Evolutionary conservation across 2,888 invertebrate genomes (phyloP).

Genomic region (Embidobia sp.): DNA sequence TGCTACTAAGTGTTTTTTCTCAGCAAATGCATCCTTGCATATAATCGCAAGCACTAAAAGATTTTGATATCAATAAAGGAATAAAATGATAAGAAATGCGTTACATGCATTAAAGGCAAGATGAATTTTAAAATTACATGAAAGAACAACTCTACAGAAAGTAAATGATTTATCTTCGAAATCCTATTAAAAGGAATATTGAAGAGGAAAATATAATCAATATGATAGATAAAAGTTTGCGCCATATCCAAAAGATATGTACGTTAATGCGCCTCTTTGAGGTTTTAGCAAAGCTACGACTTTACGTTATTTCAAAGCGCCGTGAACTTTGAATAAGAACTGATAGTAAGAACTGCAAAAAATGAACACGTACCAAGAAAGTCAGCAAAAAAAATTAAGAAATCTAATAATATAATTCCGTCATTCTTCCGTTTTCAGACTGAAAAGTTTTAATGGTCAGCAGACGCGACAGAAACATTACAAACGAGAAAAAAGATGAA

Average conservation of each 20-base stretch:
- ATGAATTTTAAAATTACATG: no score
- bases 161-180: no score
- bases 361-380: slow-evolving; percentile 16
- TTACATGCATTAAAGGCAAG: no score
- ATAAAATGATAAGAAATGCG: no score
- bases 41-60: no score
- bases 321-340: slow-evolving; percentile 32
- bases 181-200: slow-evolving; percentile 20
- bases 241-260: slow-evolving; percentile 21
- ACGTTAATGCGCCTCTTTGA: slow-evolving; percentile 31
- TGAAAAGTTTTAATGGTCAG: slow-evolving; percentile 71
- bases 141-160: no score
- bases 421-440: slow-evolving; percentile 39
- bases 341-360: slow-evolving; percentile 30
- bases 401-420: not conserved
- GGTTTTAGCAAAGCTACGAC: no score
- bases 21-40: no score
- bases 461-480: slow-evolving; percentile 65
- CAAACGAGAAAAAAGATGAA: slow-evolving; percentile 19
- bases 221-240: slow-evolving; percentile 34
- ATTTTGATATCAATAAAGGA: no score
- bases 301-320: slow-evolving; percentile 36
- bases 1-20: no score
- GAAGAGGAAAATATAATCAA: slow-evolving; percentile 32
- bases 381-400: slow-evolving; percentile 15